Evolutionary conservation across 64 coral and sea anemone species (phyloP).

Genomic region (Acropora tenuis): DNA sequence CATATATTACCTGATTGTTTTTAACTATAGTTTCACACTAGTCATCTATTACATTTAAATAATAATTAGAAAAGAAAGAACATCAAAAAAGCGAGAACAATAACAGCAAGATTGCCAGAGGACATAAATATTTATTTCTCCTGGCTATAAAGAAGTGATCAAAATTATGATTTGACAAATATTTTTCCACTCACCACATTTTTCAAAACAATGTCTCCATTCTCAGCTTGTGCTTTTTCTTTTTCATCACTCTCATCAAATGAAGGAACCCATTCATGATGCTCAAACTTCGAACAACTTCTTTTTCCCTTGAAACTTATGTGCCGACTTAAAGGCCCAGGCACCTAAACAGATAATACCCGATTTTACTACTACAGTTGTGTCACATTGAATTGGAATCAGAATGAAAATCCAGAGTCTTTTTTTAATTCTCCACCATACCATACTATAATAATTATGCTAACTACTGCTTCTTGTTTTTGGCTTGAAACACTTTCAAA

Average conservation of each 20-base stretch:
- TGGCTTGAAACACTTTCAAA: no score
- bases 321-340: slow-evolving; percentile 71
- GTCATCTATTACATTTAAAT: no score
- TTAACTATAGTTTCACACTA: no score
- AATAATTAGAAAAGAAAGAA: no score
- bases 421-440: no score
- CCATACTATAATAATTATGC: no score
- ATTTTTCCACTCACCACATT: slow-evolving; percentile 61
- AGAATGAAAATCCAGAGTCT: no score
- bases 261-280: slow-evolving; percentile 62
- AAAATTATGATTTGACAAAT: background rate
- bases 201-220: slow-evolving; percentile 76
- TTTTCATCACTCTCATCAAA: slow-evolving; percentile 18
- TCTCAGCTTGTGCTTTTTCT: slow-evolving; percentile 11
- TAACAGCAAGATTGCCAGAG: no score
- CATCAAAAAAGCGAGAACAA: no score
- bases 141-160: background rate
- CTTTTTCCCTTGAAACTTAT: slow-evolving; percentile 69
- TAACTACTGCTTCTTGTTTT: no score
- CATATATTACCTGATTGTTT: no score
- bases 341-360: slow-evolving; percentile 33
- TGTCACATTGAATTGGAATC: background rate
- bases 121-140: no score
- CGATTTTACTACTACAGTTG: background rate
- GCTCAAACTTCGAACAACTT: slow-evolving; percentile 67